Evolutionary conservation across 64 coral and sea anemone species (phyloP), one percentile per base, ranked within the genome.

Genomic region (Exaiptasia diaphana): DNA sequence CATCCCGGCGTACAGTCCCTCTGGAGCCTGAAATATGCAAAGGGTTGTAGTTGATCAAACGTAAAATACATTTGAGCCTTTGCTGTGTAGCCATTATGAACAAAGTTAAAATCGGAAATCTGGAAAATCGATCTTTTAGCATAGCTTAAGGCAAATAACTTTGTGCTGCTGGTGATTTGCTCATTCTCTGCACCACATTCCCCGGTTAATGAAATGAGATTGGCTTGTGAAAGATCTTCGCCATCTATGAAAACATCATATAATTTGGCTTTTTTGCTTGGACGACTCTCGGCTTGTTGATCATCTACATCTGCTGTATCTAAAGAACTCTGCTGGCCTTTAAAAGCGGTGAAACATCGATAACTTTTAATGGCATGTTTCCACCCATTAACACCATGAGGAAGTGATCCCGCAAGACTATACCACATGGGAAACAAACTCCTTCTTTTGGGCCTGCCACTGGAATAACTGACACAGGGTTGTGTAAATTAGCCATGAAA

Each of bases 401-500:
- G 44, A 73, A 38, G 37, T 85, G 40, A 44, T 44, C 30, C 53
- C 52, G 35, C 7, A 73, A 24, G 9, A 73, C 67, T 38, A 85
- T 73, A 14, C 82, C 82, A 38, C 27, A 40, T 26, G 81, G 81
- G 23, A 23, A 13, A 58, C 7, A 72, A 37, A 83, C 59, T 38
- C 67, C 65, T 55, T 46, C 49, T 57, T 73, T 83, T 20, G 81
- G 48, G 13, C 50, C 81, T 41, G 50, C 81, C 35, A 83, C 26
- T 7, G 81, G 81, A 31, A 83, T 23, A 25, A 27, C 36, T 23
- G 45, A 83, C 8, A 83, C 67, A 8, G 81, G 67, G 35, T 85
- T 85, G 23, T 85, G 82, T 31, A 85, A 74, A 36, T 85, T 74
- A 41, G 82, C 82, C 68, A 85, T 74, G 17, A 74, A 85, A 27